Percentiles rank a stretch among this genome's conserved stretches.
Conservation (phyloP, 1,140 invertebrate genomes). For the Hetaerina americana region DNA sequence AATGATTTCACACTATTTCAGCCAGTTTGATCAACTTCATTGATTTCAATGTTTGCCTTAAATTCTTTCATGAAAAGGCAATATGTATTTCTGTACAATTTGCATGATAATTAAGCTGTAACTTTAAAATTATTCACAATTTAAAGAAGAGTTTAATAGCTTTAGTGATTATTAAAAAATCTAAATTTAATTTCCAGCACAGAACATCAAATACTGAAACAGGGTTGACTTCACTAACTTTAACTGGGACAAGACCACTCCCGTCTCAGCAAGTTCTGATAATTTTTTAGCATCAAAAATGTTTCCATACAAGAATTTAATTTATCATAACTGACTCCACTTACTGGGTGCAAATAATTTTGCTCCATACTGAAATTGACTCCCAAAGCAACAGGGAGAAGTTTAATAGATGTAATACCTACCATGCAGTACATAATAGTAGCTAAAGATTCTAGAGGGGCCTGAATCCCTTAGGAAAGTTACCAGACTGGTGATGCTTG, state of each 20-base stretch:
- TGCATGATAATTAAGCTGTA: too few species aligned
- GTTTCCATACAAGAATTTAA: neutral
- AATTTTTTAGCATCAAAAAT: neutral
- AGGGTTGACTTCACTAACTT: neutral
- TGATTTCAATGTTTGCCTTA: too few species aligned
- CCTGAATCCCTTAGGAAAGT: neutral
- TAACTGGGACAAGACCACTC: neutral
- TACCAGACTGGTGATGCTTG: neutral
- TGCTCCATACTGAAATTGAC: neutral
- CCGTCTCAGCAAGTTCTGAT: neutral
- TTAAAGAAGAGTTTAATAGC: too few species aligned
- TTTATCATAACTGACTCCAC: neutral
- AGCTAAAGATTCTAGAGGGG: neutral
- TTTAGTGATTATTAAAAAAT: neutral
- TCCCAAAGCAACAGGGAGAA: neutral
- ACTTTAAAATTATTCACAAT: too few species aligned
- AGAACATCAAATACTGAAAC: neutral
- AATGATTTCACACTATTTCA: too few species aligned
- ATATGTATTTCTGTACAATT: too few species aligned
- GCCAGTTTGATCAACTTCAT: too few species aligned
- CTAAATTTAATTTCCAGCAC: neutral
- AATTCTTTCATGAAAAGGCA: too few species aligned
- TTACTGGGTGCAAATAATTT: neutral
- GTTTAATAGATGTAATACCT: neutral
- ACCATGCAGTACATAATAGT: neutral